Conservation (phyloP, 2,113 vertebrate genomes). For the Ibidorhyncha struthersii region DNA sequence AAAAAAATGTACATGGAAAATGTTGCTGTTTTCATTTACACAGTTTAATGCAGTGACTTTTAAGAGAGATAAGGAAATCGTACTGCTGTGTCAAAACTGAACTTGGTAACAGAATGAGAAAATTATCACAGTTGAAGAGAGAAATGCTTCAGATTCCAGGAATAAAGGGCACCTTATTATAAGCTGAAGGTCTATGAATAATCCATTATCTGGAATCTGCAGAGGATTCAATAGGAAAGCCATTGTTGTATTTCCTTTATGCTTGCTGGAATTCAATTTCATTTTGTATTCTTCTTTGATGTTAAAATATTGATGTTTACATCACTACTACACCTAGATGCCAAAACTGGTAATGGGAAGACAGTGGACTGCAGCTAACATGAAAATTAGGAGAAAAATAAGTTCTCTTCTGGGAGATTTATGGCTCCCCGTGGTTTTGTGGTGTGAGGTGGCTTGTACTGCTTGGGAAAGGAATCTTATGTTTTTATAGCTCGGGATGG, state of each 20-base stretch:
- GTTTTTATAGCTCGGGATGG: neutral
- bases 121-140: conserved; percentile 48
- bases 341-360: neutral
- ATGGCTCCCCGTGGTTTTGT: neutral
- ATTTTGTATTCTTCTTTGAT: conserved; percentile 38
- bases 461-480: neutral
- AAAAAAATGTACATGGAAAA: neutral
- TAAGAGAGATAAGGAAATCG: conserved; percentile 29
- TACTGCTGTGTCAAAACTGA: conserved; percentile 18
- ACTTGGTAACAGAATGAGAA: neutral
- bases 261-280: conserved; percentile 52
- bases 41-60: neutral
- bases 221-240: conserved; percentile 38
- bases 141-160: conserved; percentile 25
- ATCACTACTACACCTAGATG: neutral
- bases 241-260: neutral
- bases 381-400: conserved; percentile 21
- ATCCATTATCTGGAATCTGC: conserved; percentile 64
- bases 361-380: conserved; percentile 12
- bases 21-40: neutral
- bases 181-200: conserved; percentile 56
- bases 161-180: conserved; percentile 42
- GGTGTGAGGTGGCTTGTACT: neutral
- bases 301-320: conserved; percentile 66
- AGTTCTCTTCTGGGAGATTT: neutral